A percentile compares a stretch with the other conserved stretches of the same genome.
Conservation (phyloP, 2,797 vertebrate species). For the Eospalax fontanierii region DNA sequence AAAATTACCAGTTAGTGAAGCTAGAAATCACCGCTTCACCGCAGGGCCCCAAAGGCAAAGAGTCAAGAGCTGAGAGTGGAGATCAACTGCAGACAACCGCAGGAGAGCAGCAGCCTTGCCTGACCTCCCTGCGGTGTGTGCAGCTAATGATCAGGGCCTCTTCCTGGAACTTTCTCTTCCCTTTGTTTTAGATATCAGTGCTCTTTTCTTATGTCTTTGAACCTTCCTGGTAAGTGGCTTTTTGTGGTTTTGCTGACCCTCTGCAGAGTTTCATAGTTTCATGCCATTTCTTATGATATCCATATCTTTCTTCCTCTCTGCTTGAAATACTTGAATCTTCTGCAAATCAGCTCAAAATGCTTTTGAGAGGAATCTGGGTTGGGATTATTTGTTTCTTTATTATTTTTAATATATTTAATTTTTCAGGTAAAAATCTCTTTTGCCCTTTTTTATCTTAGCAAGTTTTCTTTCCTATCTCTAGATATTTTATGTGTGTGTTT, state of each 20-base stretch:
- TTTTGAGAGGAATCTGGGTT: constrained; percentile 2
- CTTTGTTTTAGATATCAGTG: constrained; percentile 58
- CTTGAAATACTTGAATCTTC: background rate
- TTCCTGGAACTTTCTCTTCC: background rate
- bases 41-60: background rate
- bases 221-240: constrained; percentile 1
- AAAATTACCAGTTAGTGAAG: background rate
- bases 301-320: constrained; percentile 44
- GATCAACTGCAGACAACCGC: background rate
- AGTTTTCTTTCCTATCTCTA: background rate
- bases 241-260: constrained; percentile 50
- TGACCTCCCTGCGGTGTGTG: background rate
- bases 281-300: background rate
- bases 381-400: constrained; percentile 16
- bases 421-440: constrained; percentile 49
- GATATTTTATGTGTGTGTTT: background rate
- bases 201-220: constrained; percentile 47
- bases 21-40: constrained; percentile 17
- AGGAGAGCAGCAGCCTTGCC: background rate
- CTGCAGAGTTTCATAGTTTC: constrained; percentile 28
- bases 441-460: background rate
- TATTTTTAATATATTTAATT: background rate
- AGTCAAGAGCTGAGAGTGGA: background rate
- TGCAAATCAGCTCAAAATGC: constrained; percentile 19
- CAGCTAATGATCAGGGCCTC: constrained; percentile 29